Evolutionary conservation across 2,888 invertebrate species (phyloP), one percentile per base, ranked within the genome.

Genomic region (Sarcophaga caerulescens): DNA sequence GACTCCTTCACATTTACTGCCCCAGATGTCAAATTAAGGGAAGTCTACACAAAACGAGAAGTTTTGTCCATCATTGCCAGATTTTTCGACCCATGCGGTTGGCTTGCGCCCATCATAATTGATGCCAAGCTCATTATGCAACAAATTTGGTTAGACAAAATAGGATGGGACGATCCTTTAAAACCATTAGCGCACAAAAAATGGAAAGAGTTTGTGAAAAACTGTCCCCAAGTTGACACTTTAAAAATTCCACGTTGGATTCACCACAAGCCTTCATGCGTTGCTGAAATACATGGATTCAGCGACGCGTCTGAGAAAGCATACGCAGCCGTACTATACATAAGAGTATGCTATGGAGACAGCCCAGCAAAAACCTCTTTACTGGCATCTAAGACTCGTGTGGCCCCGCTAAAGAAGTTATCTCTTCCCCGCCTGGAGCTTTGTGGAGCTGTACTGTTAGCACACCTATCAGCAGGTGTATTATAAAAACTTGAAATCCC

Each of bases 111-210:
- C 35, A 66, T 66, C 44, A 35, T 66, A 17, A 44, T 66, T 44
- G 65, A 66, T 35, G 66, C 44, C 8, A 66, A 66, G 35, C 4
- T 66, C 1, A 66, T 66, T 66, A 66, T 66, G 66, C 66, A 66
- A 44, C 35, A 35, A 35, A 35, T 35, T 35, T 35, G 35, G 35
- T 35, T 35, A 35, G 6, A 35, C 35, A 35, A 35, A 35, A 35
- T 35, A 35, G 35, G 35, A 6, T 35, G 6, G 35, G 35, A 35
- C 35, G 35, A 35, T 44, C 17, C 11, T 17, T 44, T 66, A 66
- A 66, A 66, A 66, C 35, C 66, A 8, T 44, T 35, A 10, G 8
- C 23, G 11, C 21, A 23, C 5, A 19, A 60, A 60, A 19, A 60
- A 21, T 60, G 60, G 60, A 60, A n/a, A n/a, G 21, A 60, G 21